Base-by-base conservation (phyloP, 2,888 invertebrate genomes). In the Chloroclystis v-ata region DNA sequence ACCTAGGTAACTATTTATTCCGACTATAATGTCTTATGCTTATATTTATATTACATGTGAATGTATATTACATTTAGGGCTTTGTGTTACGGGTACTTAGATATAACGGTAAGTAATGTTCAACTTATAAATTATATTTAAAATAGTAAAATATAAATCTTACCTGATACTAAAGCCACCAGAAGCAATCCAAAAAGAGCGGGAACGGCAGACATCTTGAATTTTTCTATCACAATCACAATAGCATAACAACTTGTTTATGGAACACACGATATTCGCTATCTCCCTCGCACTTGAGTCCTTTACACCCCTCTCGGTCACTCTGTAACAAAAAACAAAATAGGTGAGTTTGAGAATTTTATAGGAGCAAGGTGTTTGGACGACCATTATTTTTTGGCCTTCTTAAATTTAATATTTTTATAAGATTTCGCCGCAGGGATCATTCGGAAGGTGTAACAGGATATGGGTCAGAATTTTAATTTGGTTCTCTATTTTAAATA, bases 131-230 rank as follows among this genome's bases (percentile, higher is more conserved):
- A 20, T 4, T 20, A 20, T 24, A 47, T 44, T 41, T 41, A 41
- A 38, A 24, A 41, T 29, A 2, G 9, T 14, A 5, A 6, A 14
- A 32, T 4, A 20, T 20, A 16, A 16, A 16, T 33, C 78, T 72
- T 57, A 85, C 85, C 85, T 85, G 80, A 71, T 26, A 82, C 84
- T 60, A 75, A 50, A 53, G 65, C 70, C 43, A 72, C 77, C 67
- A 83, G 56, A 28, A 83, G 60, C 61, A 84, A 70, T 73, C 79
- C 81, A 60, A 85, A 78, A 78, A 84, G 57, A 61, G 84, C 85
- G 83, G 83, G 75, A 78, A 83, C 54, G 49, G 60, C 75, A 49
- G 83, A 79, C 85, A 85, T 85, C 69, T 83, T 83, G 72, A 59
- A 63, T 57, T 56, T 44, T 37, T 37, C 35, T 39, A 48, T 47